Percentiles rank a stretch among this genome's conserved stretches.
These are phyloP conservation scores for Myrmophylax atrothorax DNA, from an alignment of 2,113 vertebrate genomes.

Conservation along the genomic window DNA sequence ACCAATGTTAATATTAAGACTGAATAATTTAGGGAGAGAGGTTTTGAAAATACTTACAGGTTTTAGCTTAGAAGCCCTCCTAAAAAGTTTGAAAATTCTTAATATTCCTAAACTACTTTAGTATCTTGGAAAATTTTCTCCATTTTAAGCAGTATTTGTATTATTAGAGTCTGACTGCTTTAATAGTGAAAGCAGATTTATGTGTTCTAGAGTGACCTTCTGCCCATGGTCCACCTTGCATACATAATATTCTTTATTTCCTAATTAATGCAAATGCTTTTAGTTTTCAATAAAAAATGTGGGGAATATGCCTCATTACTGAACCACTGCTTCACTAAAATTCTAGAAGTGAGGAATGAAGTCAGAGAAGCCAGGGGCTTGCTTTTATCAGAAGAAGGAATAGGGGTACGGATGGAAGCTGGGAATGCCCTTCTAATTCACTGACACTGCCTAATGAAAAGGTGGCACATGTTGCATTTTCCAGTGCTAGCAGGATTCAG, in stretches of 20 bases:
- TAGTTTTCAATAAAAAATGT: neutral
- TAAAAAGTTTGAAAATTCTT: neutral
- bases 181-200: neutral
- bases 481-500: neutral
- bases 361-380: neutral
- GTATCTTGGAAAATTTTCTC: neutral
- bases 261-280: neutral
- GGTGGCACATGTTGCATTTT: neutral
- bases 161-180: neutral
- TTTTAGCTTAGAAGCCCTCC: neutral
- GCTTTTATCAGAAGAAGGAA: neutral
- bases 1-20: neutral
- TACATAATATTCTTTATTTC: neutral
- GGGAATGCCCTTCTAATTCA: neutral
- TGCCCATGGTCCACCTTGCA: neutral
- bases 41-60: neutral
- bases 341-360: neutral
- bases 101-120: neutral
- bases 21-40: neutral
- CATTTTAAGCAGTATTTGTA: neutral
- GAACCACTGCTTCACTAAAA: neutral
- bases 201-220: neutral
- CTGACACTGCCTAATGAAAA: neutral
- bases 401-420: neutral
- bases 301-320: neutral